A percentile compares a stretch with the other conserved stretches of the same genome.
Evolutionary conservation across 2,888 invertebrate genomes (phyloP).

Genomic region (Lymantria monacha): DNA sequence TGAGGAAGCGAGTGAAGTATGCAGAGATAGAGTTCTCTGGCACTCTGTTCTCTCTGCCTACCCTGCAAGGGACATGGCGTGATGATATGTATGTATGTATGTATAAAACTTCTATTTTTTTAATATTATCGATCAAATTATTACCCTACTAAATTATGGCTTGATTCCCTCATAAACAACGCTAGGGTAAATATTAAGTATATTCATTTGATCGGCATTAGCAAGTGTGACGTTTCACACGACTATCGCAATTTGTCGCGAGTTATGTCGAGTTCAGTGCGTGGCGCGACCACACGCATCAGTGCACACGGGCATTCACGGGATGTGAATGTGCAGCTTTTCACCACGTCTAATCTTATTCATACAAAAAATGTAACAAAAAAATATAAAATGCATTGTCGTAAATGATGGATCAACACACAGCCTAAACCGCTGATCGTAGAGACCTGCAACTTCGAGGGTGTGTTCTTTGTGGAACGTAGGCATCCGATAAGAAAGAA

Average conservation of each 20-base stretch:
- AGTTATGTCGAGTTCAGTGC: constrained; percentile 54
- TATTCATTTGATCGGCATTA: constrained; percentile 44
- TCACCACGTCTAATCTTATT: constrained; percentile 9
- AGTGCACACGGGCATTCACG: constrained; percentile 25
- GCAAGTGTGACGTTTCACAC: constrained; percentile 66
- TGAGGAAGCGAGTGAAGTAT: too few relatives aligned
- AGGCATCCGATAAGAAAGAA: too few relatives aligned
- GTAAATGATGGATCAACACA: too few relatives aligned
- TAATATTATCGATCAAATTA: too few relatives aligned
- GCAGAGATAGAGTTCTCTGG: too few relatives aligned
- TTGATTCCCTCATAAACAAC: constrained; percentile 20
- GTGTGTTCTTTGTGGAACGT: too few relatives aligned
- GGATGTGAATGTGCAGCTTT: constrained; percentile 25
- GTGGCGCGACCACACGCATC: constrained; percentile 49
- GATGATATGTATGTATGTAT: too few relatives aligned
- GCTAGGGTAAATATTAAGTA: constrained; percentile 39
- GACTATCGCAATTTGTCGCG: constrained; percentile 63
- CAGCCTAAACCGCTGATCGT: too few relatives aligned
- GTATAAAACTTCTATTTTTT: too few relatives aligned
- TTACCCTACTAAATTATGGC: not conserved
- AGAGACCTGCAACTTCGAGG: too few relatives aligned
- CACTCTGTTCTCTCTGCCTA: too few relatives aligned
- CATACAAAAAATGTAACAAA: not conserved
- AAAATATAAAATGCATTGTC: not conserved
- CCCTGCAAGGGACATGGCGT: too few relatives aligned